phyloP scores from a whole-genome alignment of 2,888 invertebrate genomes.

The Hetaerina titia region DNA sequence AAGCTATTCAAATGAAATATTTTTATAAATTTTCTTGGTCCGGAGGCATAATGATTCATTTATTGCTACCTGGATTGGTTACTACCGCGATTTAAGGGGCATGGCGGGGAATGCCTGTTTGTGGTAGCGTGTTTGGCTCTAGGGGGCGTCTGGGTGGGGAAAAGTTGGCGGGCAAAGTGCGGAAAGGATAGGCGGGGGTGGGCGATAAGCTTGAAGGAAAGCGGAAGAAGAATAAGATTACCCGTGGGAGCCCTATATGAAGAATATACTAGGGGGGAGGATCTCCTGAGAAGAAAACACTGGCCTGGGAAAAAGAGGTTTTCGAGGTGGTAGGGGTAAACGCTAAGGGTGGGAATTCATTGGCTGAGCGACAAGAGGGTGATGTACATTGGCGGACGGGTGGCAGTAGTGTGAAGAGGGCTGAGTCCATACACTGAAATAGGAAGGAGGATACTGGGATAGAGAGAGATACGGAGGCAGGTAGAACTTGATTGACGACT shows the following conservation, averaged over 20 bases:
- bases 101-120: neutral
- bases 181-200: neutral
- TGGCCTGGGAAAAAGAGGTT: neutral
- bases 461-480: neutral
- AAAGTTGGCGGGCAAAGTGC: neutral
- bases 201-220: neutral
- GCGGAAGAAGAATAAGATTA: neutral
- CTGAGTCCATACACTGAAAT: neutral
- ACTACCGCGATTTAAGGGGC: no score
- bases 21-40: no score
- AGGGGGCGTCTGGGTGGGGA: neutral
- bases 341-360: neutral
- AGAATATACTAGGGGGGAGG: neutral
- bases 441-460: neutral
- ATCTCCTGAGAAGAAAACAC: slow-evolving; percentile 7
- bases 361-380: neutral
- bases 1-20: no score
- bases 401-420: neutral
- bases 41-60: no score
- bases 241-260: slow-evolving; percentile 21
- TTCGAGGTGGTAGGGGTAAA: neutral
- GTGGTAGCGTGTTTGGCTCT: neutral
- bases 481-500: neutral
- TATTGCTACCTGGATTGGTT: no score
- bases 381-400: neutral